Percentiles rank a stretch among this genome's conserved stretches.
Conservation (phyloP, 2,113 vertebrate genomes). For the Brachyistius frenatus region DNA sequence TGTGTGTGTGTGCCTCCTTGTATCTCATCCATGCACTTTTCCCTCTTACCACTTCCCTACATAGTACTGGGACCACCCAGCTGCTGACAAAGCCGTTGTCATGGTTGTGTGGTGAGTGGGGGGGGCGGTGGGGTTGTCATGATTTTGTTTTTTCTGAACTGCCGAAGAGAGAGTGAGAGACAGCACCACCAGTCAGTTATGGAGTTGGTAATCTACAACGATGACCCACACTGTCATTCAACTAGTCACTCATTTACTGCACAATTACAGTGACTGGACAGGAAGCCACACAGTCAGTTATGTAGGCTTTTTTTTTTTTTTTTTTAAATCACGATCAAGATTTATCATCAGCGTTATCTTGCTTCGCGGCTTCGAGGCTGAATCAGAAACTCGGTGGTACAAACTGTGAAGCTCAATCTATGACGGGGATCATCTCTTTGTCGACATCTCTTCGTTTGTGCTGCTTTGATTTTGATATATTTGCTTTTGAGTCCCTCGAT, state of each 20-base stretch:
- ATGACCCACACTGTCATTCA: too few relatives aligned
- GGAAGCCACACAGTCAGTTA: neutral
- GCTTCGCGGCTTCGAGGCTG: too few relatives aligned
- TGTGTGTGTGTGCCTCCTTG: neutral
- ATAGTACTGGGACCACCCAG: constrained; percentile 46
- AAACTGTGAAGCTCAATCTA: too few relatives aligned
- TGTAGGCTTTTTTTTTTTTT: neutral
- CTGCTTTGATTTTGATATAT: neutral
- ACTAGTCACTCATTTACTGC: too few relatives aligned
- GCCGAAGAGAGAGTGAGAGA: neutral
- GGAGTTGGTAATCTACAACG: neutral
- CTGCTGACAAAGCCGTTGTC: constrained; percentile 71
- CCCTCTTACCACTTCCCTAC: neutral
- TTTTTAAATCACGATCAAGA: too few relatives aligned
- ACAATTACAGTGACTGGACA: neutral
- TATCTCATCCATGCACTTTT: neutral
- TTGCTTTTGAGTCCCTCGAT: neutral
- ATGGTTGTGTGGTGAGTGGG: constrained; percentile 54
- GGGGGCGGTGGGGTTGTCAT: constrained; percentile 34
- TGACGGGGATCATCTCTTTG: too few relatives aligned
- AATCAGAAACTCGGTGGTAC: too few relatives aligned
- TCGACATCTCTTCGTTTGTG: neutral
- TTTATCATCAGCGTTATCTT: too few relatives aligned
- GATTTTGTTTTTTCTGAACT: constrained; percentile 45
- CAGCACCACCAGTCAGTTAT: neutral